Evolutionary conservation across 2,888 invertebrate genomes (phyloP).

Genomic region (Epistrophella euchroma): DNA sequence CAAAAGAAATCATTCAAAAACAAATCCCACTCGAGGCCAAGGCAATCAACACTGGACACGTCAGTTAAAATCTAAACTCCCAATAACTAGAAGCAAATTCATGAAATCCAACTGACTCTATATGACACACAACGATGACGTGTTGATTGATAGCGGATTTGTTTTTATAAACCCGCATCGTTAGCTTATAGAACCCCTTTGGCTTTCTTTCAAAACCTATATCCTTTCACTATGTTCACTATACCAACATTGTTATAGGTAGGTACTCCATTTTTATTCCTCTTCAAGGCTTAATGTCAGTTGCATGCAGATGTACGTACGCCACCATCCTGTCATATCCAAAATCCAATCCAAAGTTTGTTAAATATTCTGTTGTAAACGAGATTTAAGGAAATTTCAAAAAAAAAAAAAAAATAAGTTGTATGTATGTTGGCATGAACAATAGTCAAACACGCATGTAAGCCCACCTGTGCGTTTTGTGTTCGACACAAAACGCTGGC

Average conservation of each 20-base stretch:
- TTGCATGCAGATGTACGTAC: slow-evolving; percentile 14
- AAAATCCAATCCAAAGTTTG: slow-evolving; percentile 28
- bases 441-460: slow-evolving; percentile 47
- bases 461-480: slow-evolving; percentile 50
- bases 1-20: neutral
- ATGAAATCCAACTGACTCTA: slow-evolving; percentile 23
- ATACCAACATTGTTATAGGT: too few relatives aligned
- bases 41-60: slow-evolving; percentile 30
- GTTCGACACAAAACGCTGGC: slow-evolving; percentile 42
- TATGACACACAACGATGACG: slow-evolving; percentile 37
- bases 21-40: slow-evolving; percentile 9
- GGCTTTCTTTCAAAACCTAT: neutral
- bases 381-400: slow-evolving; percentile 42
- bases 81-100: slow-evolving; percentile 4
- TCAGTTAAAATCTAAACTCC: slow-evolving; percentile 14
- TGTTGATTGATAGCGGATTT: slow-evolving; percentile 65
- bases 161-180: slow-evolving; percentile 38
- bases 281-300: slow-evolving; percentile 25
- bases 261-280: neutral
- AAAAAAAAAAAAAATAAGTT: neutral
- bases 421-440: slow-evolving; percentile 20
- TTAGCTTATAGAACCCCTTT: slow-evolving; percentile 16
- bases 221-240: too few relatives aligned
- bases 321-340: neutral
- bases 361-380: slow-evolving; percentile 50